Conservation (phyloP, 2,797 vertebrate species). For the Amazona finschi region DNA sequence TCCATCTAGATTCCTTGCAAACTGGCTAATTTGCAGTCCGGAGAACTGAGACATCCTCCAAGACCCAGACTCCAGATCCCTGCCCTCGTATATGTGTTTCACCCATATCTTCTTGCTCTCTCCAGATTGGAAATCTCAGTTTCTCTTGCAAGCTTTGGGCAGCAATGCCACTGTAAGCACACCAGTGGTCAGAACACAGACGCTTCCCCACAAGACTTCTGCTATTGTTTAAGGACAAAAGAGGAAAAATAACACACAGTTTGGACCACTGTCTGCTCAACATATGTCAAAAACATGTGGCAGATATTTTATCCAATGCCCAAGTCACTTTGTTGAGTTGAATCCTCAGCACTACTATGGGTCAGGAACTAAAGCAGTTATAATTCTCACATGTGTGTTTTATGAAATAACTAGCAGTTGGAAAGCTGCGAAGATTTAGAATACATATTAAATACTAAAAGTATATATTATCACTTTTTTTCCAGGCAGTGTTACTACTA, state of each 20-base stretch:
- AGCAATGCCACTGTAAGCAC: not conserved
- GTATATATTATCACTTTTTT: not conserved
- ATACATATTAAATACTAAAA: not conserved
- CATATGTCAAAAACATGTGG: not conserved
- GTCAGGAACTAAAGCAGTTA: not conserved
- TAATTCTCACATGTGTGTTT: not conserved
- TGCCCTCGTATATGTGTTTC: not conserved
- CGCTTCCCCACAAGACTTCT: not conserved
- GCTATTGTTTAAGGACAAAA: not conserved
- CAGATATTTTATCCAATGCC: not conserved
- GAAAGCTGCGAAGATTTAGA: not conserved
- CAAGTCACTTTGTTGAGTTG: not conserved
- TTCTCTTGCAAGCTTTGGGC: not conserved
- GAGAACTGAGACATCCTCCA: not conserved
- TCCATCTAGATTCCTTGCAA: not conserved
- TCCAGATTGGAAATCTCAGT: not conserved
- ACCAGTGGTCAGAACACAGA: not conserved
- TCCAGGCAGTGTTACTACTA: fast-evolving
- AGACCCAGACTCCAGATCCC: not conserved
- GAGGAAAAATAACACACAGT: not conserved
- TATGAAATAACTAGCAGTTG: not conserved
- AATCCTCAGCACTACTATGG: not conserved
- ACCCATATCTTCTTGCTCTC: not conserved
- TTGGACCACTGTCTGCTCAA: not conserved
- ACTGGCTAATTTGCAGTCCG: not conserved